A percentile compares a stretch with the other conserved stretches of the same genome.
Evolutionary conservation across 2,888 invertebrate genomes (phyloP).

Genomic region (Lasioglossum morio): DNA sequence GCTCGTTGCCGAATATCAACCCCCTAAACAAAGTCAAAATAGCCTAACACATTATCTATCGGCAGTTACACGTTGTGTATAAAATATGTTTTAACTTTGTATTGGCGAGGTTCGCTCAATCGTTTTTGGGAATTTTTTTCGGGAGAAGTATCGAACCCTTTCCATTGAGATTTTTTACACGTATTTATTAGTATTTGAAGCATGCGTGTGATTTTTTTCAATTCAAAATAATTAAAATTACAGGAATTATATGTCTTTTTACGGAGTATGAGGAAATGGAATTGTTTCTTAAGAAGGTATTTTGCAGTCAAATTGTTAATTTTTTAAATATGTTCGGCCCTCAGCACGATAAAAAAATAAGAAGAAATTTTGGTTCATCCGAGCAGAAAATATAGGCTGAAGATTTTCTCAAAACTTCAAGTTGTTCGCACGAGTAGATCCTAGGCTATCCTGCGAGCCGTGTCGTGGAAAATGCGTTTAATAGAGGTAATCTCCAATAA

Average conservation of each 20-base stretch:
- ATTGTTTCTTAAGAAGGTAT: not conserved
- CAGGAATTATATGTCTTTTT: not conserved
- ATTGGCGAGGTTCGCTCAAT: not conserved
- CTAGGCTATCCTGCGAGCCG: no score
- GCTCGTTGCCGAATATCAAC: not conserved
- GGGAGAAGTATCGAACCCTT: not conserved
- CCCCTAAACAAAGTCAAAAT: not conserved
- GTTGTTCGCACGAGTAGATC: no score
- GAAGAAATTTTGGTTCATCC: not conserved
- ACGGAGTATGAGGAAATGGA: not conserved
- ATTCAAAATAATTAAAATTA: not conserved
- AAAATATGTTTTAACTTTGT: not conserved
- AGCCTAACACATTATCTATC: not conserved
- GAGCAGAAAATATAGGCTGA: no score
- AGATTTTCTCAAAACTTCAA: no score
- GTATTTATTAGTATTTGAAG: not conserved
- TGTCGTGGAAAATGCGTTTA: not conserved
- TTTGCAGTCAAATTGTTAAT: no score
- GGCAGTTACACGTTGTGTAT: no score
- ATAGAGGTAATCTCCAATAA: not conserved
- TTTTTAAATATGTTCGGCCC: no score
- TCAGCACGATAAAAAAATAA: not conserved
- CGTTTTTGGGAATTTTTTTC: not conserved
- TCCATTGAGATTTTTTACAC: not conserved
- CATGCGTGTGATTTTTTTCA: not conserved